Evolutionary conservation across 2,113 vertebrate species (phyloP).

Genomic region (Saguinus imperator): DNA sequence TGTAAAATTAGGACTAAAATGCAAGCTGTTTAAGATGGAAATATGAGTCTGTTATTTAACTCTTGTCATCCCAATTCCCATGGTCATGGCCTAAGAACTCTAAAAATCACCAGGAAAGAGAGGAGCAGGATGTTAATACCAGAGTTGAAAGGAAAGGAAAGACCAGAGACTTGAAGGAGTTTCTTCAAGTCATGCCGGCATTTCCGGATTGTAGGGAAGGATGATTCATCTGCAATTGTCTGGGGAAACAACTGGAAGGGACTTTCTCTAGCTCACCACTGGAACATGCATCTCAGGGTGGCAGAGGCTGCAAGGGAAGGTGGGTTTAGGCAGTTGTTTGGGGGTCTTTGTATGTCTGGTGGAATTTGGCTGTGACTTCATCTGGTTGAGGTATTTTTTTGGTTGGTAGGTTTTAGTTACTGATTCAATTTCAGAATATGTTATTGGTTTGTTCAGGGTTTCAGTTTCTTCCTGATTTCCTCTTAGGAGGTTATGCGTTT

Average conservation of each 20-base stretch:
- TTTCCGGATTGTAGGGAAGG: not conserved
- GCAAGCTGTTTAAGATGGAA: not conserved
- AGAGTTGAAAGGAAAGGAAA: not conserved
- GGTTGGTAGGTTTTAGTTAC: too few species aligned
- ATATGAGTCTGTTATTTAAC: not conserved
- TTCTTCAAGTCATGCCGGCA: not conserved
- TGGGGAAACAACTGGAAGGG: not conserved
- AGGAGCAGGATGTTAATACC: too few species aligned
- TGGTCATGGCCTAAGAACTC: not conserved
- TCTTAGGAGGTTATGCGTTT: too few species aligned
- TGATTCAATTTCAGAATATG: too few species aligned
- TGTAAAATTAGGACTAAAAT: slow-evolving; percentile 43
- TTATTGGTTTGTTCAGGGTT: too few species aligned
- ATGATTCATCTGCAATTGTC: not conserved
- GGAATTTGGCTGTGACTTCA: too few species aligned
- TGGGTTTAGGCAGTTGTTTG: not conserved
- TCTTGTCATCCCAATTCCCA: not conserved
- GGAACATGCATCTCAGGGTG: not conserved
- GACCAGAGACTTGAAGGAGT: not conserved
- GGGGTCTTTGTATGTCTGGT: not conserved
- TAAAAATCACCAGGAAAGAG: not conserved
- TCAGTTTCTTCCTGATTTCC: too few species aligned
- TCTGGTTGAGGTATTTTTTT: too few species aligned
- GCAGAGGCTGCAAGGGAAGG: not conserved
- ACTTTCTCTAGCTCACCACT: not conserved